Evolutionary conservation across 2,888 invertebrate species (phyloP).

Genomic region (Miltochrista miniata): DNA sequence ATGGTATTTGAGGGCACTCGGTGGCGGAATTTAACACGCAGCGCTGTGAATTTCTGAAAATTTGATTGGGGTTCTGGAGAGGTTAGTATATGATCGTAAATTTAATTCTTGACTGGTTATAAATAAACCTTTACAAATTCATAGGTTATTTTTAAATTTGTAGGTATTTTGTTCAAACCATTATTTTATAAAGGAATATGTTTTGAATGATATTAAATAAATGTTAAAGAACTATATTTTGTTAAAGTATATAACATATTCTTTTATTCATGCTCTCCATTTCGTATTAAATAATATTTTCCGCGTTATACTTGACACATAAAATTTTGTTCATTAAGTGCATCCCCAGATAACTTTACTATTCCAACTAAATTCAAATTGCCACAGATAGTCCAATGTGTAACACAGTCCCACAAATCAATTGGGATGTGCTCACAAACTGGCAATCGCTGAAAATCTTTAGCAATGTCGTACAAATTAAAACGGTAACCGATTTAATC

Average conservation of each 20-base stretch:
- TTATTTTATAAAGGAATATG: too few species aligned
- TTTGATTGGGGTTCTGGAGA: neutral
- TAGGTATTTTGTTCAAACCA: too few species aligned
- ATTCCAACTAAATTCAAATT: constrained; percentile 19
- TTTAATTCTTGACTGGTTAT: neutral
- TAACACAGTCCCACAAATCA: constrained; percentile 18
- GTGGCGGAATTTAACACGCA: constrained; percentile 1
- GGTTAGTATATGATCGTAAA: neutral
- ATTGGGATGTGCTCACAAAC: constrained; percentile 21
- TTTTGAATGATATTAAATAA: too few species aligned
- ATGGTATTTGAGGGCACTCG: constrained; percentile 2
- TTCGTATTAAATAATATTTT: too few species aligned
- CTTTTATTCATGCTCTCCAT: too few species aligned
- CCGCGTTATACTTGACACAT: too few species aligned
- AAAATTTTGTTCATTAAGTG: too few species aligned
- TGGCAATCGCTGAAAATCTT: constrained; percentile 27
- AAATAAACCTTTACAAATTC: too few species aligned
- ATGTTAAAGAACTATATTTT: too few species aligned
- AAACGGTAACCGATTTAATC: constrained; percentile 28
- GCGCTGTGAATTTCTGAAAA: constrained; percentile 1
- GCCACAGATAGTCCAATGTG: constrained; percentile 11
- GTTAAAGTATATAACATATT: too few species aligned
- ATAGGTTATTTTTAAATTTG: too few species aligned
- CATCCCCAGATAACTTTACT: constrained; percentile 15
- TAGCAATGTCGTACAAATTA: constrained; percentile 32